A percentile compares a stretch with the other conserved stretches of the same genome.
Conservation (phyloP, 2,113 vertebrate species). For the Ctenomys sociabilis region DNA sequence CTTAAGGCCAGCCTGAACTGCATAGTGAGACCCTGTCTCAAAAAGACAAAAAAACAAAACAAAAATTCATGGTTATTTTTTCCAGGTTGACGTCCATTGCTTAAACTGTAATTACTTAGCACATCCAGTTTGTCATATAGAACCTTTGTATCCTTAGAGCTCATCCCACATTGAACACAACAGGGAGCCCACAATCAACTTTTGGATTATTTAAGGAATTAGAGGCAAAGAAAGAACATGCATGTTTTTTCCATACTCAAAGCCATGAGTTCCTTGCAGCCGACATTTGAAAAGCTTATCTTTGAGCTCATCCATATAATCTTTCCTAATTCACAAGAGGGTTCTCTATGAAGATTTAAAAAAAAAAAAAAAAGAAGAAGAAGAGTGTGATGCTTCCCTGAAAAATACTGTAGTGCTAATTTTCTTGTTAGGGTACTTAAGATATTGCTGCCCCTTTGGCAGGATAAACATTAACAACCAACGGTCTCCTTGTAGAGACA, state of each 20-base stretch:
- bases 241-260: neutral
- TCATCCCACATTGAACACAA: neutral
- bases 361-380: neutral
- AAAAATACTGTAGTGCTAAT: neutral
- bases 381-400: neutral
- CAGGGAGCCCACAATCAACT: neutral
- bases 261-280: neutral
- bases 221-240: neutral
- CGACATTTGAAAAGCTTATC: neutral
- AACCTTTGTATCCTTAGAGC: neutral
- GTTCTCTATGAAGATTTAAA: neutral
- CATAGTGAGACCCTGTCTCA: too few relatives aligned
- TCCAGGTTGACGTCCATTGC: neutral
- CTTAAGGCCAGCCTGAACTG: too few relatives aligned
- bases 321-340: neutral
- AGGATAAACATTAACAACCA: neutral
- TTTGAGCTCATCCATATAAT: neutral
- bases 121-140: neutral
- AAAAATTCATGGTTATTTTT: neutral
- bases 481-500: neutral
- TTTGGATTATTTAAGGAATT: constrained; percentile 9
- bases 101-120: constrained; percentile 10
- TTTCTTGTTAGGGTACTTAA: constrained; percentile 18
- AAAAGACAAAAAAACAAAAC: too few relatives aligned
- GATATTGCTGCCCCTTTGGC: neutral